Evolutionary conservation across 1,140 invertebrate genomes (phyloP), one percentile per base, ranked within the genome.

Genomic region (Araneus ventricosus): DNA sequence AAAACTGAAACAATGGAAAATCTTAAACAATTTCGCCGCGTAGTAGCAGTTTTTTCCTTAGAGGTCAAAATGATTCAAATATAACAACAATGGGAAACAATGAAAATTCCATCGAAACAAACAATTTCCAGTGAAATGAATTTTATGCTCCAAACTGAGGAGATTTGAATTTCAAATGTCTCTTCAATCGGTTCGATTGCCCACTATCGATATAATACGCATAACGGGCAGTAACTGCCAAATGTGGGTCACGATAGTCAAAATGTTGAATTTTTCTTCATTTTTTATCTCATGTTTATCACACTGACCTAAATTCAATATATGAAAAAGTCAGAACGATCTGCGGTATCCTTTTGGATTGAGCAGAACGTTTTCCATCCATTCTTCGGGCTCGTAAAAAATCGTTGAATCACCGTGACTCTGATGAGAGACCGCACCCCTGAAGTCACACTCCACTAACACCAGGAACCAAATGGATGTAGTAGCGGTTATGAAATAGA

Each of bases 61-160:
- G 27, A 52, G 82, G 82, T 84, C 82, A 84, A 52, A 84, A n/a
- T 52, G 45, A 84, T 84, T 84, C 45, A 45, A 84, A n/a, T 45
- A 84, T 27, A n/a, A 30, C 22, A 52, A 84, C 82, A 84, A 84
- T 84, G 39, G 41, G 34, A 84, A 30, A 84, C 39, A 84, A 84
- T 52, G 82, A 52, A 84, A 84, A 52, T 84, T 57, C 82, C 39
- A 30, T n/a, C 24, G 52, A 84, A 27, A 84, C 39, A n/a, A 45
- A 84, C 80, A n/a, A 84, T 45, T 84, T 84, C 80, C 39, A 84
- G 80, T 84, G 80, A 84, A 84, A 57, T 84, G 41, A 84, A 52
- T 84, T 84, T 57, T 75, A 37, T 37, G n/a, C 82, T 52, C 39
- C 41, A 24, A 84, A n/a, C 34, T 34, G 10, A 34, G 34, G 17